phyloP scores from a whole-genome alignment of 92 coral and sea anemone species.

The Diadumene lineata region DNA sequence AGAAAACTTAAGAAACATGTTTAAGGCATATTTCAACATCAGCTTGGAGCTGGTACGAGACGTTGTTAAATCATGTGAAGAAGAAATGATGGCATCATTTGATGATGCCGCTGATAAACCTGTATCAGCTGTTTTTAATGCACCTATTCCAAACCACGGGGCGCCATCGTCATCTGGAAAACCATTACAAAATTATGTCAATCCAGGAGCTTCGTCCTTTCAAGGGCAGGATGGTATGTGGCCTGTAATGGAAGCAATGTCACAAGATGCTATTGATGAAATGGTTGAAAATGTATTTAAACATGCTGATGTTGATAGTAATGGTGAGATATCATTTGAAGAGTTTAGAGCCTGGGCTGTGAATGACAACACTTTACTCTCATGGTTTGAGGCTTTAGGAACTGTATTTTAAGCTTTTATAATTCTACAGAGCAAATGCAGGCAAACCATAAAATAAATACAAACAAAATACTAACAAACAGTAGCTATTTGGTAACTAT shows the following conservation, averaged over 20 bases:
- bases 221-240: slow-evolving; percentile 76
- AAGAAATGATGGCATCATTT: slow-evolving; percentile 97
- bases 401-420: slow-evolving; percentile 62
- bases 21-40: slow-evolving; percentile 93
- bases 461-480: too few relatives aligned
- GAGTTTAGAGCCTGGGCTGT: slow-evolving; percentile 96
- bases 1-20: slow-evolving; percentile 90
- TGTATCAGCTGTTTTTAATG: slow-evolving; percentile 94
- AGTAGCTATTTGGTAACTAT: too few relatives aligned
- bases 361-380: slow-evolving; percentile 83
- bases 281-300: slow-evolving; percentile 94
- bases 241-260: slow-evolving; percentile 99
- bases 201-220: slow-evolving; percentile 53
- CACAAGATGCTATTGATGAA: slow-evolving; percentile 98
- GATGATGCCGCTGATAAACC: slow-evolving; percentile 98
- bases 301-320: slow-evolving; percentile 83
- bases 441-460: too few relatives aligned
- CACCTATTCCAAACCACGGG: slow-evolving; percentile 82
- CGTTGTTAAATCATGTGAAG: slow-evolving; percentile 93
- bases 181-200: slow-evolving; percentile 50
- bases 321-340: slow-evolving; percentile 88
- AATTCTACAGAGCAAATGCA: too few relatives aligned
- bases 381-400: slow-evolving; percentile 99
- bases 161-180: slow-evolving; percentile 68
- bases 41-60: slow-evolving; percentile 96